Base-by-base conservation (phyloP, 2,888 invertebrate species). In the Drosophila pseudotalamancana region DNA sequence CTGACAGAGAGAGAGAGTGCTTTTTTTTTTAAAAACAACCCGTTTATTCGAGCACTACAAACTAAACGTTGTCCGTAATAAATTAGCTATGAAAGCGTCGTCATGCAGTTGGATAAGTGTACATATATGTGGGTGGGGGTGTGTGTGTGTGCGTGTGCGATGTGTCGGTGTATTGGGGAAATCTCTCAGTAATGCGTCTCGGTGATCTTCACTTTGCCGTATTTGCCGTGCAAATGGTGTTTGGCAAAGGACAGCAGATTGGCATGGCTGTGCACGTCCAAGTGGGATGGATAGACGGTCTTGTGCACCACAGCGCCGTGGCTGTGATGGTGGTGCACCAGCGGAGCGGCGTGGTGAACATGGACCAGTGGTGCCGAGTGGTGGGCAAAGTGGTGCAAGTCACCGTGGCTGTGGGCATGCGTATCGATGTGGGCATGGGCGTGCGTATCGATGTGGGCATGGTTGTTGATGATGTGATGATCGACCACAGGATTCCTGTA, bases 161-260 rank as follows among this genome's bases (percentile, higher is more conserved):
- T 51, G 27, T 16, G 29, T n/a, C 5, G 59, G 31, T 6, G 48
- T n/a, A 27, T 11, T 35, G 49, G 60, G 77, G 88, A 83, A 86
- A 88, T 89, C 86, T 84, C 77, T 87, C 82, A 89, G 73, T 89
- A 90, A 89, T 89, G 91, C 56, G 86, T 90, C 84, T 90, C 90
- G 61, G 83, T 89, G 75, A 90, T 89, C 78, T 79, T 85, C 60
- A 90, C 85, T 68, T 90, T 90, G 71, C 90, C 91, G 66, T 78
- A 89, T 72, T 91, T 91, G 49, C 90, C 90, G 49, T 89, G 90
- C 74, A 89, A 70, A 43, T 89, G 88, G 56, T 89, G 89, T 45
- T 90, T 90, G 66, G 89, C 89, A 61, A 90, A 78, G 68, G 90
- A 71, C 74, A 89, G 61, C 27, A 89, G 62, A 63, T 87, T 84